Evolutionary conservation across 2,113 vertebrate genomes (phyloP).

Genomic region (Oryzias woworae): DNA sequence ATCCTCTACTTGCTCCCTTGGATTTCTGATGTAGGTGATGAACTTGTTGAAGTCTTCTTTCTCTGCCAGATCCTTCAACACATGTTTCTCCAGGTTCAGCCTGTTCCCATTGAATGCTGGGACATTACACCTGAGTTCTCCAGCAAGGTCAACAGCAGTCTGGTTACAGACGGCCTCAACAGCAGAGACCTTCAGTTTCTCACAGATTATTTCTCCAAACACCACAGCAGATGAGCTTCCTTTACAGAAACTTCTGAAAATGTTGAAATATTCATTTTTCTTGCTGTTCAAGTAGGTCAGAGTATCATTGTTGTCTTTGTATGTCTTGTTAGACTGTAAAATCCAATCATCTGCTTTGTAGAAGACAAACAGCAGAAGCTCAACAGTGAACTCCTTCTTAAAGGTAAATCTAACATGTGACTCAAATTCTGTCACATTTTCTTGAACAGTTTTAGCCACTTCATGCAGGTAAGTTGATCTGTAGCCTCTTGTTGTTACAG

Average conservation of each 20-base stretch:
- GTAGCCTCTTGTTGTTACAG: conserved; percentile 42
- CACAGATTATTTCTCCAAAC: conserved; percentile 29
- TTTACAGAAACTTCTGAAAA: conserved; percentile 67
- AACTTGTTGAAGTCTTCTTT: conserved; percentile 73
- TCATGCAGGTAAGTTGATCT: conserved; percentile 30
- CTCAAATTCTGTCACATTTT: conserved; percentile 2
- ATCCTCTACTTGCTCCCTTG: conserved; percentile 24
- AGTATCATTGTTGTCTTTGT: conserved; percentile 62
- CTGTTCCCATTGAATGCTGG: conserved; percentile 72
- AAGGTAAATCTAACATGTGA: conserved; percentile 3
- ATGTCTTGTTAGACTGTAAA: conserved; percentile 54
- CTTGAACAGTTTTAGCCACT: conserved; percentile 43
- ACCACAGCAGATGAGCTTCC: conserved; percentile 64
- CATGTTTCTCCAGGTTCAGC: conserved; percentile 71
- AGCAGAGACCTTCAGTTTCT: conserved; percentile 63
- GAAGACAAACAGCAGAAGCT: conserved; percentile 61
- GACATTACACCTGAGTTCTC: conserved; percentile 50
- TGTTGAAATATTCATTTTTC: conserved; percentile 65
- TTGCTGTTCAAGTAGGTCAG: conserved; percentile 53
- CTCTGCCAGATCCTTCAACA: conserved; percentile 74
- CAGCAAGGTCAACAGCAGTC: conserved; percentile 55
- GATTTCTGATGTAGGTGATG: conserved; percentile 46
- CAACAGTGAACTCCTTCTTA: conserved; percentile 51
- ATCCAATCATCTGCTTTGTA: conserved; percentile 39
- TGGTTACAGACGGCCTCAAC: conserved; percentile 19